These are phyloP conservation scores for Pachymerium ferrugineum DNA, from an alignment of 2,888 invertebrate genomes.

Conservation along the genomic window DNA sequence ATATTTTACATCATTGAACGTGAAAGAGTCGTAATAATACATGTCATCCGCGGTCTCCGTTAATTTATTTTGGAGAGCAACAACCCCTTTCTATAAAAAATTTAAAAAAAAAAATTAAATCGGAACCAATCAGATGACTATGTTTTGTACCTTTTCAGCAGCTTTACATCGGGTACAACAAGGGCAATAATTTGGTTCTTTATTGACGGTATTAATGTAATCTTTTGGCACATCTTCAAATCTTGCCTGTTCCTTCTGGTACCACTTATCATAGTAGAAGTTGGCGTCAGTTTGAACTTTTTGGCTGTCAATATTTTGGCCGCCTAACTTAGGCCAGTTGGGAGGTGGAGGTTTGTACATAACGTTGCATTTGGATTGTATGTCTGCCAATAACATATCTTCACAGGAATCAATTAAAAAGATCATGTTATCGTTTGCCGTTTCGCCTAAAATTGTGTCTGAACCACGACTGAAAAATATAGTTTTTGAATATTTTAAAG, in stretches of 20 bases:
- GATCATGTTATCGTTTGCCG: not conserved
- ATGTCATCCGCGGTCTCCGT: too few relatives aligned
- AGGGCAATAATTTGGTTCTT: not conserved
- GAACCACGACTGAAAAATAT: not conserved
- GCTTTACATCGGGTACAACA: not conserved
- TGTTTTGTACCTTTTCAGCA: not conserved
- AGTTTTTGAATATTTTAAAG: not conserved
- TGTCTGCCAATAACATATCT: not conserved
- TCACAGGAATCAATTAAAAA: not conserved
- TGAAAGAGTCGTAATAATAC: slow-evolving; percentile 34
- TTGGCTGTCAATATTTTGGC: not conserved
- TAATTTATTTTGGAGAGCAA: too few relatives aligned
- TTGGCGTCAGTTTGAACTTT: not conserved
- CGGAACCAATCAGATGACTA: not conserved
- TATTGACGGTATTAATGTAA: not conserved
- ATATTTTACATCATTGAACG: slow-evolving; percentile 50
- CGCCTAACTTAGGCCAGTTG: not conserved
- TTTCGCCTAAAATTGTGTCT: not conserved
- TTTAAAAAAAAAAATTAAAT: not conserved
- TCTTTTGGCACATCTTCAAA: not conserved
- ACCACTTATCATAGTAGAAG: not conserved
- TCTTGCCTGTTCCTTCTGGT: not conserved
- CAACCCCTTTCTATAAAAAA: not conserved
- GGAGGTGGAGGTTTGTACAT: not conserved
- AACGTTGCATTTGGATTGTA: not conserved